These are phyloP conservation scores for Pycnomerus fuliginosus DNA, from an alignment of 2,888 invertebrate genomes.

Conservation along the genomic window DNA sequence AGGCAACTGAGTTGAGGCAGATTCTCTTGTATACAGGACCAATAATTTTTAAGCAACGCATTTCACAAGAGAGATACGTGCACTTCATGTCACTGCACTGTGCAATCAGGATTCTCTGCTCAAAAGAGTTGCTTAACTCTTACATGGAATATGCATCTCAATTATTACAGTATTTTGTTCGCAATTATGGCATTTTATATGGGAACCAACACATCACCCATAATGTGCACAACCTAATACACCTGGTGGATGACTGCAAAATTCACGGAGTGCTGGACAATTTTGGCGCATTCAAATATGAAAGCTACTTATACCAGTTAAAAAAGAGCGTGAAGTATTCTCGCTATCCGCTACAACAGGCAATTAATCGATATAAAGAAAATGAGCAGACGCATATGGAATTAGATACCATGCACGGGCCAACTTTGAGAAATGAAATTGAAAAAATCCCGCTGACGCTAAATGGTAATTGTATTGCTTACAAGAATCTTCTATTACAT, in stretches of 20 bases:
- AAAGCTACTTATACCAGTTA: slow-evolving; percentile 24
- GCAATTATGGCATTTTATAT: slow-evolving; percentile 24
- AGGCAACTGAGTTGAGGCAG: slow-evolving; percentile 31
- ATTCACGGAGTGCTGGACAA: slow-evolving; percentile 26
- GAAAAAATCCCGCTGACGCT: background rate
- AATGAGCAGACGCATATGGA: background rate
- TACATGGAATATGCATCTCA: slow-evolving; percentile 26
- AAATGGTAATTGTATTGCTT: background rate
- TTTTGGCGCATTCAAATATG: slow-evolving; percentile 30
- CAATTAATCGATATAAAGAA: slow-evolving; percentile 21
- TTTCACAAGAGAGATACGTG: slow-evolving; percentile 18
- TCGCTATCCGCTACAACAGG: slow-evolving; percentile 27
- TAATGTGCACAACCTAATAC: slow-evolving; percentile 32
- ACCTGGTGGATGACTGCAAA: slow-evolving; percentile 27
- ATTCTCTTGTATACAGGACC: slow-evolving; percentile 33
- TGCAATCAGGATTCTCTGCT: slow-evolving; percentile 29
- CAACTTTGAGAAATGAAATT: background rate
- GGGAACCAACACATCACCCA: slow-evolving; percentile 24
- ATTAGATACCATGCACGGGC: background rate
- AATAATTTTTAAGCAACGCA: slow-evolving; percentile 24
- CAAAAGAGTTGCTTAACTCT: slow-evolving; percentile 10
- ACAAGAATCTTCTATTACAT: background rate
- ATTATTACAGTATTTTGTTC: slow-evolving; percentile 29
- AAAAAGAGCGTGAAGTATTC: slow-evolving; percentile 22
- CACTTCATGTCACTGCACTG: slow-evolving; percentile 28